phyloP scores from a whole-genome alignment of 2,888 invertebrate genomes.

The Phrixothrix hirtus region DNA sequence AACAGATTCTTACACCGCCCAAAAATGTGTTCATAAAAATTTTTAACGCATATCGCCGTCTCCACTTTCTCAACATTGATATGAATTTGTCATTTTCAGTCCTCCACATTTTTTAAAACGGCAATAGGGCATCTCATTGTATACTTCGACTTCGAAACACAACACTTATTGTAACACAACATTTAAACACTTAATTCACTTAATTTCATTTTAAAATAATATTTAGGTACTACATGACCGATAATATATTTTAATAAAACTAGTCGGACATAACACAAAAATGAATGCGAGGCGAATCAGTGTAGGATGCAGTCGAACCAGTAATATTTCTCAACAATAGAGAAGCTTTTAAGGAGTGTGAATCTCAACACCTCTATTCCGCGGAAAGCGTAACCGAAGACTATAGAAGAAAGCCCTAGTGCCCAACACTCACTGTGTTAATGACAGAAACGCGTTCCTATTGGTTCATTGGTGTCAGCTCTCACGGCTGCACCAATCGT shows the following conservation, averaged over 20 bases:
- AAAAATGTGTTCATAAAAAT: slow-evolving; percentile 39
- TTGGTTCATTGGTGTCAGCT: slow-evolving; percentile 53
- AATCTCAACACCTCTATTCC: slow-evolving; percentile 54
- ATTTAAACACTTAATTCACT: neutral
- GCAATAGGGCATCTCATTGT: too few relatives aligned
- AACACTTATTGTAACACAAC: neutral
- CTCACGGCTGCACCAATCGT: slow-evolving; percentile 52
- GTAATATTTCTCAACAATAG: slow-evolving; percentile 23
- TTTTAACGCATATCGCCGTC: slow-evolving; percentile 7
- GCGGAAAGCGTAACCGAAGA: slow-evolving; percentile 53
- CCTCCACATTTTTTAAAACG: too few relatives aligned
- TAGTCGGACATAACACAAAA: too few relatives aligned
- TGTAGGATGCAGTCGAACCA: neutral
- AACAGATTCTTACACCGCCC: slow-evolving; percentile 44
- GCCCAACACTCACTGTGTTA: slow-evolving; percentile 55
- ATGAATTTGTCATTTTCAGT: neutral
- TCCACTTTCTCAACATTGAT: neutral
- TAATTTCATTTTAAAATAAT: too few relatives aligned
- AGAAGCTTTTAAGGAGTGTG: slow-evolving; percentile 42
- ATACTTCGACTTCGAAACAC: too few relatives aligned
- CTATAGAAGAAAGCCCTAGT: slow-evolving; percentile 53
- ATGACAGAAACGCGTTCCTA: slow-evolving; percentile 54
- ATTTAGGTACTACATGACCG: neutral
- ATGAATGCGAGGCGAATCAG: neutral
- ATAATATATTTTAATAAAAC: neutral